A percentile compares a stretch with the other conserved stretches of the same genome.
These are phyloP conservation scores for Atethmia centrago DNA, from an alignment of 2,888 invertebrate species.

Conservation along the genomic window DNA sequence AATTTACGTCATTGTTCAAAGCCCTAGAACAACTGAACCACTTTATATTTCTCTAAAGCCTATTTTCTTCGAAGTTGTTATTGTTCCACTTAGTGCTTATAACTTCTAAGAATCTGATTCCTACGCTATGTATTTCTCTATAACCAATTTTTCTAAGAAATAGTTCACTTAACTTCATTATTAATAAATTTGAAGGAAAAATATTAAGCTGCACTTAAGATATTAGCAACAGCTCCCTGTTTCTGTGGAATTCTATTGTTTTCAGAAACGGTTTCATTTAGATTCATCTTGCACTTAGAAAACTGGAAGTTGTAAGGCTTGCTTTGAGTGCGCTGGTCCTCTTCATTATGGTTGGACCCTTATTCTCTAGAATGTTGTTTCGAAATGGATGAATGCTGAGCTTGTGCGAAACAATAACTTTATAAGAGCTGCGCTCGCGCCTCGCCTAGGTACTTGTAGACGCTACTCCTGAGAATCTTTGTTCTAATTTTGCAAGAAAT, in stretches of 20 bases:
- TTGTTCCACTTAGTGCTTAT: neutral
- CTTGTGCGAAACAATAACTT: slow-evolving; percentile 6
- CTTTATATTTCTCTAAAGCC: neutral
- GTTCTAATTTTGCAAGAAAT: slow-evolving; percentile 1
- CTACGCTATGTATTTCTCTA: neutral
- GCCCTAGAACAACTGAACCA: neutral
- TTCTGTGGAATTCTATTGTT: slow-evolving; percentile 17
- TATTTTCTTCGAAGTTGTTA: neutral
- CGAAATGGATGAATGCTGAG: slow-evolving; percentile 6
- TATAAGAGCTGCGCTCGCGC: slow-evolving; percentile 4
- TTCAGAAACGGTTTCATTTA: slow-evolving; percentile 16
- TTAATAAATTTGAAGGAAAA: neutral
- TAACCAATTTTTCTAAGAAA: neutral
- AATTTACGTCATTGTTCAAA: neutral
- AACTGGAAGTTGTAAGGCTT: slow-evolving; percentile 10
- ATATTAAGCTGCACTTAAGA: neutral
- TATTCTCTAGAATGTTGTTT: slow-evolving; percentile 10
- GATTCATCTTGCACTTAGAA: slow-evolving; percentile 14
- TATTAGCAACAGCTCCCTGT: neutral
- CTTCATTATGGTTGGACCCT: neutral
- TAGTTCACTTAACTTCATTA: neutral
- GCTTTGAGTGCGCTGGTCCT: slow-evolving; percentile 4
- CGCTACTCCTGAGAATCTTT: neutral
- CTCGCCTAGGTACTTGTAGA: neutral
- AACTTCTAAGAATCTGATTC: neutral